Conservation (phyloP, 2,797 vertebrate genomes). For the Coilia nasus region DNA sequence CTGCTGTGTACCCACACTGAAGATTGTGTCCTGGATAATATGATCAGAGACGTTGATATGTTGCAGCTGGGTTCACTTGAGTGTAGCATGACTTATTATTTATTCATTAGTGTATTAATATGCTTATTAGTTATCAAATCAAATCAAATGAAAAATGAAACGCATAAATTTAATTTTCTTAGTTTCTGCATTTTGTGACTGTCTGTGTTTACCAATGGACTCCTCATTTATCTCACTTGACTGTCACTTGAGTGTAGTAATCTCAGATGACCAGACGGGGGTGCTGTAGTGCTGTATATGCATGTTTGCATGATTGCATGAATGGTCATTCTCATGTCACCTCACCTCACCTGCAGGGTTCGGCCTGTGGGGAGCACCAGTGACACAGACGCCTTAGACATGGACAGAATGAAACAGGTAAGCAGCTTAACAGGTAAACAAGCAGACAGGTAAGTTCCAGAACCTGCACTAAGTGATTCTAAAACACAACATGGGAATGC, state of each 20-base stretch:
- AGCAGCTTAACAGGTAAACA: constrained; percentile 22
- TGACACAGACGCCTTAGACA: constrained; percentile 91
- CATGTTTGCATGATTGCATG: too few species aligned
- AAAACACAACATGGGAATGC: too few species aligned
- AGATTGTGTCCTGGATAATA: not conserved
- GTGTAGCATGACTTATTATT: too few species aligned
- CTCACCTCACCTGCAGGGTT: constrained; percentile 74
- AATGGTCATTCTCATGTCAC: not conserved
- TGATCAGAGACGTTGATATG: not conserved
- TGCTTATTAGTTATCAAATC: too few species aligned
- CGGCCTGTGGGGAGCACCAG: constrained; percentile 86
- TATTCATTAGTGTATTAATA: too few species aligned
- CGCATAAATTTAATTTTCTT: too few species aligned
- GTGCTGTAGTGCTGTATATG: not conserved
- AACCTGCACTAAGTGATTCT: not conserved
- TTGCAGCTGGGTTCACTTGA: not conserved
- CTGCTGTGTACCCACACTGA: too few species aligned
- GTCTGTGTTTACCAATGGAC: too few species aligned
- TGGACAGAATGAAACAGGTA: constrained; percentile 98
- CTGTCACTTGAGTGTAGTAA: not conserved
- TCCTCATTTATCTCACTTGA: too few species aligned
- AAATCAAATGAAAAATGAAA: too few species aligned
- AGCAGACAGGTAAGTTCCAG: not conserved
- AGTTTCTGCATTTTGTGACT: too few species aligned
- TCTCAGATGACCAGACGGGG: not conserved